A percentile compares a stretch with the other conserved stretches of the same genome.
Conservation (phyloP, 1,140 invertebrate genomes). For the Zaprionus camerounensis region DNA sequence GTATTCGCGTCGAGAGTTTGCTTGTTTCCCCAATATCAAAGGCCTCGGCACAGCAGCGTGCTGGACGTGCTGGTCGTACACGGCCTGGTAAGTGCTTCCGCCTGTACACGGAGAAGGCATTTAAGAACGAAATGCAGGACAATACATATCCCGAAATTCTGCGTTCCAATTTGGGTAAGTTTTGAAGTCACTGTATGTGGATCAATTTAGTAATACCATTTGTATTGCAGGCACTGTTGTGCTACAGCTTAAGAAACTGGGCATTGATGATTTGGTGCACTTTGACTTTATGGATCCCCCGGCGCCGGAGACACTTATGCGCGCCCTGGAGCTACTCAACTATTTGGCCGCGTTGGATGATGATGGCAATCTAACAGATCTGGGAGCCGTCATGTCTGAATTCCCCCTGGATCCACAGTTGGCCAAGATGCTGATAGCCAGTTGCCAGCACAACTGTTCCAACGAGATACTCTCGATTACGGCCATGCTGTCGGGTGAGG, state of each 20-base stretch:
- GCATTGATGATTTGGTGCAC: conserved; percentile 99
- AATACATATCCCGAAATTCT: conserved; percentile 99
- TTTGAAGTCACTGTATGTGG: neutral
- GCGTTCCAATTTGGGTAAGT: conserved; percentile 82
- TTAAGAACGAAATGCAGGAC: conserved; percentile 99
- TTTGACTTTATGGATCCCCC: conserved; percentile 99
- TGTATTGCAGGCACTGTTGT: conserved; percentile 90
- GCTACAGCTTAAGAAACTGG: conserved; percentile 98
- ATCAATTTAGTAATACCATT: no score
- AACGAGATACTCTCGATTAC: conserved; percentile 99
- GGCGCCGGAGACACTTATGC: conserved; percentile 99
- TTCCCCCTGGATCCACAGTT: conserved; percentile 99
- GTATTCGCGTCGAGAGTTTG: conserved; percentile 98
- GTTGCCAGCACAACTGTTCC: conserved; percentile 98
- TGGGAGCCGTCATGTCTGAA: conserved; percentile 99
- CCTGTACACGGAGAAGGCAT: conserved; percentile 99
- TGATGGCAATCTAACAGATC: conserved; percentile 97
- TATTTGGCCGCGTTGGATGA: conserved; percentile 96
- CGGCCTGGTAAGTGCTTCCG: conserved; percentile 99
- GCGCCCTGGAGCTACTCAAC: conserved; percentile 98
- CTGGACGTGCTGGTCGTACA: conserved; percentile 98
- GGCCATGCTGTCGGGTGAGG: conserved; percentile 98
- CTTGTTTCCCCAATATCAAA: conserved; percentile 99
- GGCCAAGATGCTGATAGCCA: conserved; percentile 99
- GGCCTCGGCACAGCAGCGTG: conserved; percentile 99